A percentile compares a stretch with the other conserved stretches of the same genome.
Evolutionary conservation across 2,113 vertebrate genomes (phyloP).

Genomic region (Tenrec ecaudatus): DNA sequence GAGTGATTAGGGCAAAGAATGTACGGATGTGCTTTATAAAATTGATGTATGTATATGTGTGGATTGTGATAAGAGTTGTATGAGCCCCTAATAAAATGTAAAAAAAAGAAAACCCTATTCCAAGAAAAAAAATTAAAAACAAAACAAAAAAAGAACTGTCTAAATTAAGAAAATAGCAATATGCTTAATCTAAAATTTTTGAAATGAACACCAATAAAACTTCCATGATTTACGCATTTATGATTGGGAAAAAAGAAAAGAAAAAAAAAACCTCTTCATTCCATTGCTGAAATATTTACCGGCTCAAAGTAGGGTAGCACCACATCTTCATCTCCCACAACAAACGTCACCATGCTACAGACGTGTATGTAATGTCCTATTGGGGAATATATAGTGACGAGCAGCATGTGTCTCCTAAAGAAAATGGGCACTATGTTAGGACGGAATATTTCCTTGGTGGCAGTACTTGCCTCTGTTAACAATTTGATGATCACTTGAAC

Average conservation of each 20-base stretch:
- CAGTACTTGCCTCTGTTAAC: background rate
- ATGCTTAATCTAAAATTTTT: background rate
- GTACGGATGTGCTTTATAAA: too few relatives aligned
- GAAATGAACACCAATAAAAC: background rate
- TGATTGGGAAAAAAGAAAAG: too few relatives aligned
- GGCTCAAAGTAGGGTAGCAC: conserved; percentile 90
- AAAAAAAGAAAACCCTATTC: too few relatives aligned
- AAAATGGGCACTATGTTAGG: background rate
- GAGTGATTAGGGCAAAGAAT: too few relatives aligned
- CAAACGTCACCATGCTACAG: conserved; percentile 90
- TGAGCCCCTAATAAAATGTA: too few relatives aligned
- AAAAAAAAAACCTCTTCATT: background rate
- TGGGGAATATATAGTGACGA: conserved; percentile 84
- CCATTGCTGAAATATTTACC: conserved; percentile 82
- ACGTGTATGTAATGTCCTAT: conserved; percentile 91
- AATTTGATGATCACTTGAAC: background rate
- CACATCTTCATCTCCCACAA: conserved; percentile 93
- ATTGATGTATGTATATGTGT: too few relatives aligned
- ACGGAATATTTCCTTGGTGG: background rate
- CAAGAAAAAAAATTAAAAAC: too few relatives aligned
- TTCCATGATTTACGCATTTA: background rate
- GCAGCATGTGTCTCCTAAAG: conserved; percentile 91
- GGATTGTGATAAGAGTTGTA: too few relatives aligned
- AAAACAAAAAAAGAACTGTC: too few relatives aligned
- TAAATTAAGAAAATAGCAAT: background rate